Base-by-base conservation (phyloP, 92 coral and sea anemone species). In the Micromussa lordhowensis region DNA sequence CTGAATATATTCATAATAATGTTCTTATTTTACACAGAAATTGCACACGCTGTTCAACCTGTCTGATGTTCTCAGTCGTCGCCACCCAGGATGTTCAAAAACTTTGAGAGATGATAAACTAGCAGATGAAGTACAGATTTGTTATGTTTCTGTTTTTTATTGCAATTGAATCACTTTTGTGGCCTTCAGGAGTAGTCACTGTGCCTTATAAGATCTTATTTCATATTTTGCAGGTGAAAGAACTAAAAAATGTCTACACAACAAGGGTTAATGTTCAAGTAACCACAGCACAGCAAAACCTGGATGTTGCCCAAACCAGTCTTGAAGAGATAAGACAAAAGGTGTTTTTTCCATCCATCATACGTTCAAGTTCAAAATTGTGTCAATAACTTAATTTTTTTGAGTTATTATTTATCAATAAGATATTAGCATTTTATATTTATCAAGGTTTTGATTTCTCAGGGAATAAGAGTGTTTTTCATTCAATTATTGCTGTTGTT, bases 21-120 rank as follows among this genome's bases (percentile, higher is more conserved):
- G 38, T 40, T 40, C n/a, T 68, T 78, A 14, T 63, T 83, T 63
- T 77, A 0, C 59, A 22, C 83, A 96, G 99, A 97, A 97, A 88
- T 93, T 97, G 28, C 99, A 97, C 90, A 97, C 99, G 2, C 31
- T 97, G 54, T 96, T 92, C 79, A 97, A 97, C 82, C 91, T 97
- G 55, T 63, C 85, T 31, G 96, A 95, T 4, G 71, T 94, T 8
- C 91, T 97, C 51, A 87, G 85, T 31, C 73, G 81, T 12, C 90
- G 82, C 31, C 89, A 92, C 73, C 88, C 93, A 30, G 94, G 95
- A 19, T 94, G 96, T 59, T 95, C 99, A 26, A 89, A 85, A 14
- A 91, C 99, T 16, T 83, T 95, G 8, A 63, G 87, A 81, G 99
- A 97, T 78, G 98, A 97, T 85, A 85, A 89, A 71, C 82, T 97